phyloP scores from a whole-genome alignment of 2,797 vertebrate species.

The Xiphorhynchus erythropygius region DNA sequence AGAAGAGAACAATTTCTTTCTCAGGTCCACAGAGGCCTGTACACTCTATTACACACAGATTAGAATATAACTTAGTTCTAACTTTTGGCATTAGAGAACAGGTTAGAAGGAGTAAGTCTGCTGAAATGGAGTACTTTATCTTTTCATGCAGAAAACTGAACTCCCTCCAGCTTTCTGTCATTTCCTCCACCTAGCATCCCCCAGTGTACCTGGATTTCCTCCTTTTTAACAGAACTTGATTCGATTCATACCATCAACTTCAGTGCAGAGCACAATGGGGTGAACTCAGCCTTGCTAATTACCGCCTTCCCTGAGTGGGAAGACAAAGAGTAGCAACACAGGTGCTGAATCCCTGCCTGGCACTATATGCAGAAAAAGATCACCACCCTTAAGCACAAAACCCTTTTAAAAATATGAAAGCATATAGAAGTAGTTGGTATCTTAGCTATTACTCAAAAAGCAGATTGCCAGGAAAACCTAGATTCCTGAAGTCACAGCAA shows the following conservation, averaged over 20 bases:
- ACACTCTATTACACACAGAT: background rate
- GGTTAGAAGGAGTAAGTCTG: background rate
- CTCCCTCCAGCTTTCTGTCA: background rate
- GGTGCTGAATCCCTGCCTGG: background rate
- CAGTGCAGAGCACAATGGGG: background rate
- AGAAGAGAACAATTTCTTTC: background rate
- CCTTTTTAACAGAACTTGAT: background rate
- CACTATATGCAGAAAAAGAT: background rate
- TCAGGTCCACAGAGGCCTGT: background rate
- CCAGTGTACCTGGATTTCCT: background rate
- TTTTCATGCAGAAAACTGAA: background rate
- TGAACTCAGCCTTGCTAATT: background rate
- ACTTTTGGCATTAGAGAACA: background rate
- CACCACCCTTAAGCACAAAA: background rate
- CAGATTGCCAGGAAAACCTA: background rate
- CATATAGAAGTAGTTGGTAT: background rate
- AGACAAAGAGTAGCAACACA: background rate
- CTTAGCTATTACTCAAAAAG: background rate
- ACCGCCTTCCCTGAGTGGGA: background rate
- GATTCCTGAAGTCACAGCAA: background rate
- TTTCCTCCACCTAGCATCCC: background rate
- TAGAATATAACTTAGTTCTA: background rate
- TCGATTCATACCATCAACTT: background rate
- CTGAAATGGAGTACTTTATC: background rate
- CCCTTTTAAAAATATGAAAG: background rate